Base-by-base conservation (phyloP, 2,888 invertebrate genomes). In the Nomada lathburiana region DNA sequence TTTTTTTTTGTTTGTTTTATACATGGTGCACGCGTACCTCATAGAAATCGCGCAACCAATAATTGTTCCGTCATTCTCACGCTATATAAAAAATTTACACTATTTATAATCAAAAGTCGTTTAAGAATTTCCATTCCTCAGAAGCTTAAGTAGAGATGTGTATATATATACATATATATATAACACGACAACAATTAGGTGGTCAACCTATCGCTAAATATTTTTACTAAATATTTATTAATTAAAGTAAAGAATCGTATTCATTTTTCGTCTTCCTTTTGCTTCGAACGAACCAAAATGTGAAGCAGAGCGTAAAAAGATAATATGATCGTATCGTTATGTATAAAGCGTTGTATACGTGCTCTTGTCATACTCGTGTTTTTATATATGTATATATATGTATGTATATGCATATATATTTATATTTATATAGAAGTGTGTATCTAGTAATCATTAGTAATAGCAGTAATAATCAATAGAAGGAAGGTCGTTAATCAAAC, bases 21-120 rank as follows among this genome's bases (percentile, higher is more conserved):
- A 93, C 91, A 91, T 88, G 90, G 87, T 87, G 69, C 89, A 84
- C 88, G 86, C 86, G 87, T 79, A 83, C 83, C 63, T 76, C 77
- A 63, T 7, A 23, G 84, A 88, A 83, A 85, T 79, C 84, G 84
- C 88, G 88, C 87, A 83, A 88, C 88, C 90, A 90, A 90, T 90
- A 90, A 89, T 90, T 88, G 36, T 64, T 76, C 64, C 53, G 29
- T 86, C 82, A 87, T 91, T 90, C 83, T 90, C 90, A 89, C 91
- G 87, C 92, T 94, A 93, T 93, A 93, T 93, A 93, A 94, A 93
- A 94, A 93, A 94, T 94, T 92, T 93, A 93, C 93, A 94, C 92
- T 93, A 93, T 93, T 92, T 93, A 93, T 93, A 94, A 93, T 93
- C 90, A 93, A 92, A 93, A 91, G 81, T 93, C 88, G 89, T 90